Evolutionary conservation across 2,113 vertebrate species (phyloP).

Genomic region (Clarias gariepinus): DNA sequence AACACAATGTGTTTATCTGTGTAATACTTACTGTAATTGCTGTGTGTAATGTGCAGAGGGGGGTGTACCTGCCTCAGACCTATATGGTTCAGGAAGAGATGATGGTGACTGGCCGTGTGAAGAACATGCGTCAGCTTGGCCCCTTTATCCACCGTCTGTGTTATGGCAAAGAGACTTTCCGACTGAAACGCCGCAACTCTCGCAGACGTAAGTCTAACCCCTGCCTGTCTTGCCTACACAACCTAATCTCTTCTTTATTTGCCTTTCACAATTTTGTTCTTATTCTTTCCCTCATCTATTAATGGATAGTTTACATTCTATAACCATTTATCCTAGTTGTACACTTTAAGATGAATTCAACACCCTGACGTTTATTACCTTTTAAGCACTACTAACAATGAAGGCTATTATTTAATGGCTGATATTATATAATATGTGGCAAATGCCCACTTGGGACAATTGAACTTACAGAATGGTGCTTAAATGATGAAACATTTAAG

Average conservation of each 20-base stretch:
- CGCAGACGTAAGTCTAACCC: constrained; percentile 77
- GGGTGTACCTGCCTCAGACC: constrained; percentile 89
- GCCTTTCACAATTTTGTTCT: not conserved
- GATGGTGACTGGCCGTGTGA: constrained; percentile 84
- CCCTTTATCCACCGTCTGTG: constrained; percentile 90
- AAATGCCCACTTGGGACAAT: not conserved
- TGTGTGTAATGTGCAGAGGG: constrained; percentile 75
- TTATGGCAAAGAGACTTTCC: constrained; percentile 88
- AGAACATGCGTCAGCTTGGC: constrained; percentile 86
- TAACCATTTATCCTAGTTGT: not conserved
- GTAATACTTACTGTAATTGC: not conserved
- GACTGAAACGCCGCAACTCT: constrained; percentile 78
- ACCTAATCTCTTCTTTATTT: not conserved
- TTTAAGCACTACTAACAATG: not conserved
- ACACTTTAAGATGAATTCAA: not conserved
- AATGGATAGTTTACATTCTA: not conserved
- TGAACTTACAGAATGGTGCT: not conserved
- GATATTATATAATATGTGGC: not conserved
- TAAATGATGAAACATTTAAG: not conserved
- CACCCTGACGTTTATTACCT: not conserved
- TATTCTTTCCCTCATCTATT: not conserved
- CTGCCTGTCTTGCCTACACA: not conserved
- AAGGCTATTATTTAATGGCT: not conserved
- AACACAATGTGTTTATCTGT: not conserved
- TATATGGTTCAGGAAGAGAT: constrained; percentile 95